phyloP scores from a whole-genome alignment of 2,113 vertebrate species.

The Lagopus muta region DNA sequence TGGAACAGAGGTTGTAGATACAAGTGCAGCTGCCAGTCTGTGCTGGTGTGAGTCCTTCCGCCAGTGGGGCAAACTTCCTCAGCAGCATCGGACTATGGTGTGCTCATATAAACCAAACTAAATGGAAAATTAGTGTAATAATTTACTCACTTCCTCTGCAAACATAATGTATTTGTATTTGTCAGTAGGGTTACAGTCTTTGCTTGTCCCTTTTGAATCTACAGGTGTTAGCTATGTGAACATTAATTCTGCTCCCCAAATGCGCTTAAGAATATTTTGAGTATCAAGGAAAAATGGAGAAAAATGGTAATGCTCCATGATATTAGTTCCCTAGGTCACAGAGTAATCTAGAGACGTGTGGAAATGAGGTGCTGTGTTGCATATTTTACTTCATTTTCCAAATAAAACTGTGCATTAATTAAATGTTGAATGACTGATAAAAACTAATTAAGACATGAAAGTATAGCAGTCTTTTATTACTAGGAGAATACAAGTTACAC shows the following conservation, averaged over 20 bases:
- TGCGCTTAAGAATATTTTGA: constrained; percentile 11
- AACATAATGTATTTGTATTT: constrained; percentile 46
- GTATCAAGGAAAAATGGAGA: constrained; percentile 7
- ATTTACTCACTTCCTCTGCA: constrained; percentile 46
- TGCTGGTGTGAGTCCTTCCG: neutral
- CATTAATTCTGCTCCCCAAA: constrained; percentile 5
- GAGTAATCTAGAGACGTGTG: neutral
- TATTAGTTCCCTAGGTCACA: neutral
- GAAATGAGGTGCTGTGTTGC: neutral
- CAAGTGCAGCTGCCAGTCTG: neutral
- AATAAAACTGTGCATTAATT: neutral
- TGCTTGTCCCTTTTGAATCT: constrained; percentile 56
- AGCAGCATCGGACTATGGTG: neutral
- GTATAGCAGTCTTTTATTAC: neutral
- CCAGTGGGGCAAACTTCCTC: neutral
- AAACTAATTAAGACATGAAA: constrained; percentile 61
- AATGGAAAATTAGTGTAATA: constrained; percentile 1
- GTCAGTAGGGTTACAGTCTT: neutral
- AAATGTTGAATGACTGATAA: constrained; percentile 23
- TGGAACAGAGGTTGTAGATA: neutral
- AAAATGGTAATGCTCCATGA: neutral
- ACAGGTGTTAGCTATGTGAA: constrained; percentile 32
- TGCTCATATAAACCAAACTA: neutral
- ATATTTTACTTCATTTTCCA: neutral
- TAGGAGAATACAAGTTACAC: constrained; percentile 17